phyloP scores from a whole-genome alignment of 1,140 invertebrate genomes.

The Asbolus verrucosus region DNA sequence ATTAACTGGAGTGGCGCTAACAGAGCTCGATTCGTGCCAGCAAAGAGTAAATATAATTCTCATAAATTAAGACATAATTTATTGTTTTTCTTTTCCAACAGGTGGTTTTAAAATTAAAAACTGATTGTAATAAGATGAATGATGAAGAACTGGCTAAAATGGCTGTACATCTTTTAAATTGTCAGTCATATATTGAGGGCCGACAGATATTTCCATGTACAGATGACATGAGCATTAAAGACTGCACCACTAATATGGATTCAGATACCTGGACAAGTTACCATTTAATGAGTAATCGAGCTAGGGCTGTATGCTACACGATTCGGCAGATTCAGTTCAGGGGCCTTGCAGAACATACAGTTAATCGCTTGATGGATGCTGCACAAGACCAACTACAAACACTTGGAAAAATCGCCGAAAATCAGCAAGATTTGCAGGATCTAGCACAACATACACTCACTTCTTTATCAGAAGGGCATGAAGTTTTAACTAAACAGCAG shows the following conservation, averaged over 20 bases:
- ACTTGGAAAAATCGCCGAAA: constrained; percentile 65
- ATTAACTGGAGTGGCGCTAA: constrained; percentile 69
- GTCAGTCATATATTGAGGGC: constrained; percentile 75
- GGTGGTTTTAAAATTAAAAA: constrained; percentile 72
- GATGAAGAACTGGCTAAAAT: constrained; percentile 78
- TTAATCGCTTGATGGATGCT: constrained; percentile 74
- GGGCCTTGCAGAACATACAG: constrained; percentile 74
- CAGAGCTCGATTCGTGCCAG: constrained; percentile 74
- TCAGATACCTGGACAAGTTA: constrained; percentile 79
- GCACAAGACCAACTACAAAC: constrained; percentile 64
- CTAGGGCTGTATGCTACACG: constrained; percentile 76
- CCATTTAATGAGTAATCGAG: constrained; percentile 77
- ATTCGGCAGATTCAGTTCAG: constrained; percentile 75
- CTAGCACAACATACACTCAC: constrained; percentile 68
- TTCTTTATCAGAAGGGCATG: constrained; percentile 68
- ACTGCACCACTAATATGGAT: constrained; percentile 78
- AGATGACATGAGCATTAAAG: constrained; percentile 71
- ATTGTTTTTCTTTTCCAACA: constrained; percentile 59
- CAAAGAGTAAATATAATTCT: constrained; percentile 68
- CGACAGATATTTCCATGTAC: constrained; percentile 72
- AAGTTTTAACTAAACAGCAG: constrained; percentile 70
- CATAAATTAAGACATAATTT: constrained; percentile 1
- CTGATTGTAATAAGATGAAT: constrained; percentile 70
- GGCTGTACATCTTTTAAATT: constrained; percentile 77
- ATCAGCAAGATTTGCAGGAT: constrained; percentile 69